Conservation (phyloP, 2,113 vertebrate genomes). For the Ophiodon elongatus region DNA sequence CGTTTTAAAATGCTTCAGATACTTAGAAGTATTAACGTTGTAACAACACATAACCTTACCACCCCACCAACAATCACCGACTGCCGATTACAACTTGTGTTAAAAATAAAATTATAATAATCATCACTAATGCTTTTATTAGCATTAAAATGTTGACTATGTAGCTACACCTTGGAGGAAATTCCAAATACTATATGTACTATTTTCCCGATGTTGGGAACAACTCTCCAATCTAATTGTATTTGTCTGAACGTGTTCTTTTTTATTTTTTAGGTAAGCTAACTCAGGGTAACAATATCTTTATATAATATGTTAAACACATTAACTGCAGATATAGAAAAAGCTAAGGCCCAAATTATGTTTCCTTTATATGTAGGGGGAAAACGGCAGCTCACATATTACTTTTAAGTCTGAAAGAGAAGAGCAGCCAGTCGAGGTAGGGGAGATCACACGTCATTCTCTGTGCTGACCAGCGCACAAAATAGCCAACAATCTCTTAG, state of each 20-base stretch:
- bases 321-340: slow-evolving; percentile 10
- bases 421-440: slow-evolving; percentile 35
- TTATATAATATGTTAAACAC: slow-evolving; percentile 23
- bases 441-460: slow-evolving; percentile 45
- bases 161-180: slow-evolving; percentile 11
- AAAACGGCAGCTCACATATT: slow-evolving; percentile 10
- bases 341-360: background rate
- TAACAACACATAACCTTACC: background rate
- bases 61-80: background rate
- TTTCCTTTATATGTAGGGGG: slow-evolving; percentile 2
- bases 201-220: background rate
- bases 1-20: background rate
- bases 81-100: background rate
- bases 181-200: slow-evolving; percentile 8
- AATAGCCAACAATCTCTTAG: slow-evolving; percentile 67
- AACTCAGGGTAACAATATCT: slow-evolving; percentile 4
- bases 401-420: slow-evolving; percentile 49
- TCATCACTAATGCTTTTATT: background rate
- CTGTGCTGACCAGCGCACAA: slow-evolving; percentile 66
- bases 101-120: background rate
- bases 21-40: background rate
- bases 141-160: background rate
- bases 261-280: background rate
- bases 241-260: slow-evolving; percentile 19
- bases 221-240: background rate